Percentiles rank a stretch among this genome's conserved stretches.
Conservation (phyloP, 2,888 invertebrate species). For the Helicoverpa assulta region DNA sequence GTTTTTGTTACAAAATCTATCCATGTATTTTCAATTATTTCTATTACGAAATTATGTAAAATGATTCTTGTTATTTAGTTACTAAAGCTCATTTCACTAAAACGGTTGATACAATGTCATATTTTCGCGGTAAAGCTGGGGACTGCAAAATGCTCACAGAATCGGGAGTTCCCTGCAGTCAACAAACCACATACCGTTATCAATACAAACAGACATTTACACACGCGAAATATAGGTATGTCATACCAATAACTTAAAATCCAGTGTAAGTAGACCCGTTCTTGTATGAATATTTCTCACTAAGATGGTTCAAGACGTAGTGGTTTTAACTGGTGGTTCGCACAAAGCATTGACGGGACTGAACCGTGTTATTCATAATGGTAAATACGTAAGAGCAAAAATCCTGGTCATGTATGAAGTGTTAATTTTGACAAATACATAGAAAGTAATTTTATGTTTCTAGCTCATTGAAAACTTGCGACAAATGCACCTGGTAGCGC, state of each 20-base stretch:
- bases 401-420: background rate
- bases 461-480: too few relatives aligned
- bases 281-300: background rate
- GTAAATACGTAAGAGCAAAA: background rate
- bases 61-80: too few relatives aligned
- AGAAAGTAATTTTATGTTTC: too few relatives aligned
- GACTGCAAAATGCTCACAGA: conserved; percentile 10
- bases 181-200: conserved; percentile 20
- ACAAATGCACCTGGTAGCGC: too few relatives aligned
- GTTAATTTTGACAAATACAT: too few relatives aligned
- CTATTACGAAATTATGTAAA: too few relatives aligned
- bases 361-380: background rate
- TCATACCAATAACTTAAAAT: too few relatives aligned
- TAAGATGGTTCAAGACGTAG: background rate
- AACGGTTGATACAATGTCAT: too few relatives aligned
- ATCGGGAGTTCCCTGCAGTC: conserved; percentile 47
- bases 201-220: conserved; percentile 6
- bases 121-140: background rate
- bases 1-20: too few relatives aligned
- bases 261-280: too few relatives aligned
- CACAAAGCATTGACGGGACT: background rate
- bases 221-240: background rate
- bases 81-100: too few relatives aligned
- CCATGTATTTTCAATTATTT: too few relatives aligned
- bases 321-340: background rate